Evolutionary conservation across 2,797 vertebrate species (phyloP).

Genomic region (Pachyuromys duprasi): DNA sequence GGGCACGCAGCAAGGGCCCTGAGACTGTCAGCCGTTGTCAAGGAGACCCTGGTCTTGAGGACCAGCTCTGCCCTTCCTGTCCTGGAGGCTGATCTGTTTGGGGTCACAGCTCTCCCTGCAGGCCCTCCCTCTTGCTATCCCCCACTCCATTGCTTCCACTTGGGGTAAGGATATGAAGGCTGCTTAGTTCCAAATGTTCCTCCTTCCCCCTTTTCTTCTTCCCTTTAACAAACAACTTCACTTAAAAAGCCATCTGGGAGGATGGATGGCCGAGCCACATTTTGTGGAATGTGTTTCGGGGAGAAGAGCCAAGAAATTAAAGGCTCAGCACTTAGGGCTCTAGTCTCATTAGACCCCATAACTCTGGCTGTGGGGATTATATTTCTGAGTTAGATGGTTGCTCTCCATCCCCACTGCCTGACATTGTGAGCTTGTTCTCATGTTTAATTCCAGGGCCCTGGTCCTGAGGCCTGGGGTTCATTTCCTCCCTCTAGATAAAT

Average conservation of each 20-base stretch:
- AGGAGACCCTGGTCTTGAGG: background rate
- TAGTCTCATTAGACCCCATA: constrained; percentile 38
- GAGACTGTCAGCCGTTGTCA: rapidly evolving
- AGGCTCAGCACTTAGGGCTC: background rate
- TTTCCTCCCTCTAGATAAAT: background rate
- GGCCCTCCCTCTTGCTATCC: background rate
- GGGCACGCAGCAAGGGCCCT: background rate
- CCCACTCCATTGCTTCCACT: background rate
- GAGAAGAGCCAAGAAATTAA: constrained; percentile 65
- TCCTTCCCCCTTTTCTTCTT: background rate
- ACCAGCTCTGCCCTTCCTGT: background rate
- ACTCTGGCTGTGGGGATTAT: background rate
- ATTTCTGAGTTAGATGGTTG: background rate
- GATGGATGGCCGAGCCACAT: constrained; percentile 60
- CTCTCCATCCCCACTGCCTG: background rate
- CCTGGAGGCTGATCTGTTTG: background rate
- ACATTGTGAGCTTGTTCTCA: background rate
- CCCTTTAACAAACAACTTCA: constrained; percentile 48
- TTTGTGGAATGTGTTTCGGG: constrained; percentile 26
- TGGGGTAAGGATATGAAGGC: background rate
- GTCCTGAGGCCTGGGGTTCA: background rate
- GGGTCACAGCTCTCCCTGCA: background rate
- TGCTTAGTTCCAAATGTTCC: background rate
- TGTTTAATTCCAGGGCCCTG: background rate
- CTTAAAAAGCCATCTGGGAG: constrained; percentile 77